These are phyloP conservation scores for Mythimna vitellina DNA, from an alignment of 2,888 invertebrate genomes.

Conservation along the genomic window DNA sequence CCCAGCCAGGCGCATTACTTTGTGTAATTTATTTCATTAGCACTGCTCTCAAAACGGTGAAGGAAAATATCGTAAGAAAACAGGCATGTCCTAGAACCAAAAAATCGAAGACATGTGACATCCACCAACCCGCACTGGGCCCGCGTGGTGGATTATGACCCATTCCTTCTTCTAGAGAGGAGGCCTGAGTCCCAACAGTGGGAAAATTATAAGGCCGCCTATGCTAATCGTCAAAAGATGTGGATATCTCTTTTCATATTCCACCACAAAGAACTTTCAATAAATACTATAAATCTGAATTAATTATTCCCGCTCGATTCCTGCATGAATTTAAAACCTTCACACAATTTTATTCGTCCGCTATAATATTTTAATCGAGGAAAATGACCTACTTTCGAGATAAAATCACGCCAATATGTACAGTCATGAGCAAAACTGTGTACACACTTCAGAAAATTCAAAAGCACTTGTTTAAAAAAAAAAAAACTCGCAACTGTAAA, in stretches of 20 bases:
- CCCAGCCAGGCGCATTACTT: too few species aligned
- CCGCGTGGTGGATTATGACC: too few species aligned
- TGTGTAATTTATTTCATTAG: too few species aligned
- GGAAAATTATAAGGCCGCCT: too few species aligned
- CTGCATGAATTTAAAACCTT: slow-evolving; percentile 32
- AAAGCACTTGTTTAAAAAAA: not conserved
- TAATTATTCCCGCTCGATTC: slow-evolving; percentile 24
- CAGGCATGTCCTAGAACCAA: too few species aligned
- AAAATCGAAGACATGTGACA: too few species aligned
- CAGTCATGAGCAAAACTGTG: slow-evolving; percentile 8
- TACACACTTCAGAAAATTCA: slow-evolving; percentile 1
- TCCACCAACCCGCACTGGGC: too few species aligned
- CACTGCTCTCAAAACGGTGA: too few species aligned
- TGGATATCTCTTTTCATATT: slow-evolving; percentile 1
- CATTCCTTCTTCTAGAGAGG: too few species aligned
- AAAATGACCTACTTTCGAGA: slow-evolving; percentile 37
- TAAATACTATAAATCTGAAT: slow-evolving; percentile 24
- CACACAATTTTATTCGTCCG: slow-evolving; percentile 25
- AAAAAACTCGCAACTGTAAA: not conserved
- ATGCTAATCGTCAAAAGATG: not conserved
- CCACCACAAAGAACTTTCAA: slow-evolving; percentile 24
- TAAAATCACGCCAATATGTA: slow-evolving; percentile 17
- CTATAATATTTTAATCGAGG: slow-evolving; percentile 42
- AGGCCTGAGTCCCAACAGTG: too few species aligned
- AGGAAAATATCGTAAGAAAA: too few species aligned